A percentile compares a stretch with the other conserved stretches of the same genome.
phyloP scores from a whole-genome alignment of 2,113 vertebrate genomes.

The Ondatra zibethicus region DNA sequence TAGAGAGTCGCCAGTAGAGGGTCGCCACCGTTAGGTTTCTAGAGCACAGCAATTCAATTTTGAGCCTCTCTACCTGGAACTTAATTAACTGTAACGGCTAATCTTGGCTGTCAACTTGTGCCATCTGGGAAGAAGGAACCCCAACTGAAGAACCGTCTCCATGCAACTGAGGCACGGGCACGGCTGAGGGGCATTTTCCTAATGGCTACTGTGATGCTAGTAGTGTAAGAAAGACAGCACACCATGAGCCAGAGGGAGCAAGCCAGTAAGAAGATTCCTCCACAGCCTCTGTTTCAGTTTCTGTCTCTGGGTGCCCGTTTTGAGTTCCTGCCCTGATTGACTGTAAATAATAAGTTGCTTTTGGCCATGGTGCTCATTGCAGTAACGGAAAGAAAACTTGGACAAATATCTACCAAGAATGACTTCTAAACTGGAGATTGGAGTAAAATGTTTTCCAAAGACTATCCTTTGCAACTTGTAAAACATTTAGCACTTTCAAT shows the following conservation, averaged over 20 bases:
- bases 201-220: background rate
- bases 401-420: background rate
- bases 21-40: background rate
- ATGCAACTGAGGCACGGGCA: background rate
- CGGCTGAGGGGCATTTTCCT: background rate
- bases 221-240: background rate
- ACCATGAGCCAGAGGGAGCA: background rate
- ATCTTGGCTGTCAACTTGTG: background rate
- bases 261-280: background rate
- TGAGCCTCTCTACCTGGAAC: background rate
- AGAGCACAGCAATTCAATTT: background rate
- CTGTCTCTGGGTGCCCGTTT: background rate
- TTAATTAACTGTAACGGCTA: background rate
- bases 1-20: background rate
- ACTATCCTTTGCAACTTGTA: slow-evolving; percentile 37
- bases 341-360: background rate
- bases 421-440: background rate
- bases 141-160: background rate
- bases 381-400: background rate
- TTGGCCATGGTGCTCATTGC: background rate
- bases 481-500: slow-evolving; percentile 44
- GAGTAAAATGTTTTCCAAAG: background rate
- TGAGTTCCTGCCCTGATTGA: background rate
- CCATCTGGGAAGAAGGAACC: background rate
- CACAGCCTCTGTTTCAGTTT: background rate